These are phyloP conservation scores for Columbina picui DNA, from an alignment of 2,113 vertebrate species.

Conservation along the genomic window DNA sequence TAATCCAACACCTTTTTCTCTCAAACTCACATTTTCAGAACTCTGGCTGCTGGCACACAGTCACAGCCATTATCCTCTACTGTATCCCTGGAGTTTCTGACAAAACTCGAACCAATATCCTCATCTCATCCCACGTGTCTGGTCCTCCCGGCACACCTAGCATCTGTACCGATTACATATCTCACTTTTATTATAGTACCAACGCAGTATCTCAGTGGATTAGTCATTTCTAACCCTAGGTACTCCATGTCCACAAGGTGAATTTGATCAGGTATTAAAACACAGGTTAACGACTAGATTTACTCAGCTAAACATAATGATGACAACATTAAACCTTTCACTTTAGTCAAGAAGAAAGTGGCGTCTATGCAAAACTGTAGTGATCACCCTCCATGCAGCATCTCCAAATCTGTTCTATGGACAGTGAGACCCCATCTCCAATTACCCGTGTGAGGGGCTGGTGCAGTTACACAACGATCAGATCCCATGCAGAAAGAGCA, in stretches of 20 bases:
- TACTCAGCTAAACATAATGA: background rate
- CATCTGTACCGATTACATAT: fast-evolving
- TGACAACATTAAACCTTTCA: background rate
- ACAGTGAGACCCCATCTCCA: background rate
- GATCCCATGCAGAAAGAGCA: background rate
- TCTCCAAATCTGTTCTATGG: background rate
- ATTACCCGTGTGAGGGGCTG: background rate
- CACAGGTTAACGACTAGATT: background rate
- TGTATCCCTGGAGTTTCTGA: background rate
- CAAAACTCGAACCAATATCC: background rate
- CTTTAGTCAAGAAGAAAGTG: background rate
- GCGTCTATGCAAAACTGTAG: background rate
- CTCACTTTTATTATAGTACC: background rate
- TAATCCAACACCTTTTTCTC: background rate
- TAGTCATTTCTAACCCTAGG: background rate
- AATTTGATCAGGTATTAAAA: background rate
- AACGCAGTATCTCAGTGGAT: background rate
- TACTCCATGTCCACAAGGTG: background rate
- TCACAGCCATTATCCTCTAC: background rate
- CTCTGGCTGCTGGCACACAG: background rate
- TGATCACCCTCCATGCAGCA: background rate
- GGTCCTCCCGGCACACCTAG: background rate
- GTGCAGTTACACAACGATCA: no score
- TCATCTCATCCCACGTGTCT: background rate
- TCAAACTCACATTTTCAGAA: background rate